A percentile compares a stretch with the other conserved stretches of the same genome.
Evolutionary conservation across 2,888 invertebrate species (phyloP).

Genomic region (Himalopsyche anomala): DNA sequence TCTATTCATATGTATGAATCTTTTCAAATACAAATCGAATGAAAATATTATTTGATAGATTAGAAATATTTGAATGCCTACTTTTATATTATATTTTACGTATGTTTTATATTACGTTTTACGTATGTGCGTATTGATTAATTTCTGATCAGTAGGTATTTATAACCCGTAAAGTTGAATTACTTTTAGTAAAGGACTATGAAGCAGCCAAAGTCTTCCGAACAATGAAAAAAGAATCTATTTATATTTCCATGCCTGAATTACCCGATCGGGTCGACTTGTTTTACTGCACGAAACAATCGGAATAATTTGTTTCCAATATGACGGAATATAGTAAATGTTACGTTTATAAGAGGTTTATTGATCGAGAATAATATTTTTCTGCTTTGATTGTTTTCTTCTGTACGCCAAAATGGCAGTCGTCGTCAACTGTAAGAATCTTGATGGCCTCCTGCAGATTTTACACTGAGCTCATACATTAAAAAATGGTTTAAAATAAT

Average conservation of each 20-base stretch:
- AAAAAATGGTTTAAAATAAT: no score
- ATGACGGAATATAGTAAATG: not conserved
- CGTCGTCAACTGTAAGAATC: not conserved
- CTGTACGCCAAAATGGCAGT: not conserved
- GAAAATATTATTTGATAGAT: no score
- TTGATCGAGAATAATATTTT: constrained; percentile 19
- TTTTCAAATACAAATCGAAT: no score
- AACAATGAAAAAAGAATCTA: not conserved
- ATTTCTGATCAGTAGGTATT: not conserved
- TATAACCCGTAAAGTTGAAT: not conserved
- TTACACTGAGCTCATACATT: no score
- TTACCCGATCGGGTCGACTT: not conserved
- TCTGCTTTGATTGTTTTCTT: constrained; percentile 14
- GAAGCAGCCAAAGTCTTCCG: not conserved
- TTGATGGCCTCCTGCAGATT: no score
- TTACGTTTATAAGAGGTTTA: constrained; percentile 1
- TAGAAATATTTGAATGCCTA: no score
- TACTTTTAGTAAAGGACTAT: not conserved
- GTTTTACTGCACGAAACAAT: not conserved
- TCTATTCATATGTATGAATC: no score
- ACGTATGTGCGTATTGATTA: not conserved
- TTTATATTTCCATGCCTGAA: not conserved
- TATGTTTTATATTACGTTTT: not conserved
- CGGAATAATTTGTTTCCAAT: constrained; percentile 7
- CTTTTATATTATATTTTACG: not conserved